Base-by-base conservation (phyloP, 2,888 invertebrate genomes). In the Drosophila phalerata region DNA sequence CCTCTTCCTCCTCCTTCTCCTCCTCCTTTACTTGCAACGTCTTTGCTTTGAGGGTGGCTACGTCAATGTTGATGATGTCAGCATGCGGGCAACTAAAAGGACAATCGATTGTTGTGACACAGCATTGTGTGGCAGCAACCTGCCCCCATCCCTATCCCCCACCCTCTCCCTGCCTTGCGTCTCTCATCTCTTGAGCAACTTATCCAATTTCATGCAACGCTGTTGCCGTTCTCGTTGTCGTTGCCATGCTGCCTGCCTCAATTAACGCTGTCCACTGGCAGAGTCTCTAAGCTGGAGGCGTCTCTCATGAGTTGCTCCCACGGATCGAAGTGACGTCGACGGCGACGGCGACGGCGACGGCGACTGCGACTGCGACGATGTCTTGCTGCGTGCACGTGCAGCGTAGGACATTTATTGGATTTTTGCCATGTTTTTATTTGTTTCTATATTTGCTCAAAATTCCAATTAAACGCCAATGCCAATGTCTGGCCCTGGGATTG, bases 401-500 rank as follows among this genome's bases (percentile, higher is more conserved):
- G 72, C 76, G 69, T 86, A 92, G 91, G 91, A 92, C 92, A 92
- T 92, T 92, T 92, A 92, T 92, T 92, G 91, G 90, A 91, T 92
- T 91, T 90, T 82, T 77, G 65, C 70, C 75, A 48, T 85, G 84
- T 81, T 81, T 85, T 87, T 85, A 82, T 85, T 85, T 87, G 82
- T 85, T 85, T 85, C 85, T 77, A 78, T 88, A 81, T 85, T 82
- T 88, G 88, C 83, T 73, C 81, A 83, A 76, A 79, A 89, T 88
- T 88, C 89, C 88, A 88, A 89, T 88, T 88, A 88, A 88, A 88
- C 76, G 89, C 77, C 82, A 81, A 78, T 77, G 71, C 71, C 72
- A 73, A 73, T 66, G 68, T 65, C 53, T 73, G 66, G 28, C 43
- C 30, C 32, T 56, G 71, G 53, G 47, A 56, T 55, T 40, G 30